Evolutionary conservation across 2,797 vertebrate genomes (phyloP).

Genomic region (Buphagus erythrorhynchus): DNA sequence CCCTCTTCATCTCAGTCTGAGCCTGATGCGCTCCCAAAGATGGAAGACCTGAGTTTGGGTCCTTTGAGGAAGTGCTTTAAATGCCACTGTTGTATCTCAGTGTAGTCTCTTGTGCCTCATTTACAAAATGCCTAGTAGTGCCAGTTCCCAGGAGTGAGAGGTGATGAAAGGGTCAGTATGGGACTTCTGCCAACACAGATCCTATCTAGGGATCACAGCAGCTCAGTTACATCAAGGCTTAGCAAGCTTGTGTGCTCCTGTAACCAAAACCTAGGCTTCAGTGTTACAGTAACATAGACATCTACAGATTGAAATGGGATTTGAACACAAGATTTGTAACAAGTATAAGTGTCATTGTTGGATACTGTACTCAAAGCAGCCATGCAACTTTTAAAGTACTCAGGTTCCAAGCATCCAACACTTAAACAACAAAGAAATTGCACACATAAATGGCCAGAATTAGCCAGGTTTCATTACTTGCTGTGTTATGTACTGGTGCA

Average conservation of each 20-base stretch:
- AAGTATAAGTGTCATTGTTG: not conserved
- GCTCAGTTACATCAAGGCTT: not conserved
- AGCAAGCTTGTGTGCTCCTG: not conserved
- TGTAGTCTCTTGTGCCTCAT: not conserved
- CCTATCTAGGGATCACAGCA: not conserved
- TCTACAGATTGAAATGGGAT: not conserved
- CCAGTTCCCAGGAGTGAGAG: not conserved
- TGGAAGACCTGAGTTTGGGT: not conserved
- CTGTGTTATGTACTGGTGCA: not conserved
- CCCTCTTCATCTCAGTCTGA: not conserved
- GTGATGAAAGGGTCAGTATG: not conserved
- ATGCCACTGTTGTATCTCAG: not conserved
- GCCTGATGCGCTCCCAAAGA: not conserved
- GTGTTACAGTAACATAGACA: not conserved
- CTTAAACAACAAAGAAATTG: not conserved
- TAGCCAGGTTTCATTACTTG: not conserved
- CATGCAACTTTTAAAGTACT: not conserved
- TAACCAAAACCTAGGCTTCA: not conserved
- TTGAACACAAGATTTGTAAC: not conserved
- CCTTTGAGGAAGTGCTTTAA: not conserved
- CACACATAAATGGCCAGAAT: not conserved
- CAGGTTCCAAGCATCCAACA: not conserved
- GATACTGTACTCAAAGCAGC: rapidly evolving
- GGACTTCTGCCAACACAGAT: not conserved
- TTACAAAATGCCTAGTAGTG: not conserved